Evolutionary conservation across 1,140 invertebrate genomes (phyloP).

Genomic region (Neodiprion fabricii): DNA sequence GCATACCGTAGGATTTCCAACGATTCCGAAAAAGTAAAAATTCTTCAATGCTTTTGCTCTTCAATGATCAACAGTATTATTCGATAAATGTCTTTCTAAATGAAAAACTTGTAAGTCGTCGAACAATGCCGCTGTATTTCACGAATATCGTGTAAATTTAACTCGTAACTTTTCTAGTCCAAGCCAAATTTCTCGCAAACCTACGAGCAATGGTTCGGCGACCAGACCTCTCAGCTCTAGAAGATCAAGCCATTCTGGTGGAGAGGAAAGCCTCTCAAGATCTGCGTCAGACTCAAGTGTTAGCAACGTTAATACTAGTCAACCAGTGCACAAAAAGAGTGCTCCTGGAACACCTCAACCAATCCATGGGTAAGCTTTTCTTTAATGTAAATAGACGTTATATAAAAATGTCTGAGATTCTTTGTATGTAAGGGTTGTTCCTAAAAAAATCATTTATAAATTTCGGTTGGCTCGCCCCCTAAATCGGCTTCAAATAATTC

Average conservation of each 20-base stretch:
- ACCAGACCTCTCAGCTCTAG: conserved; percentile 57
- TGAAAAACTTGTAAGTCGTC: neutral
- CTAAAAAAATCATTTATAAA: neutral
- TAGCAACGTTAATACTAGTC: conserved; percentile 69
- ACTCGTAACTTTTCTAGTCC: conserved; percentile 44
- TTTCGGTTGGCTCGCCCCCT: neutral
- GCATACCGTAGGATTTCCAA: too few species aligned
- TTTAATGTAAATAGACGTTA: neutral
- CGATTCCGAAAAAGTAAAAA: too few species aligned
- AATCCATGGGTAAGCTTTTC: conserved; percentile 70
- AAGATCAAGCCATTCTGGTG: conserved; percentile 65
- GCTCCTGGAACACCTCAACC: conserved; percentile 76
- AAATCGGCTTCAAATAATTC: too few species aligned
- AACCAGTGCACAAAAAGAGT: conserved; percentile 64
- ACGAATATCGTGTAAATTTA: too few species aligned
- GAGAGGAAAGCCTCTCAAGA: conserved; percentile 85
- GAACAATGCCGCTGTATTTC: neutral
- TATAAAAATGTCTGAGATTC: too few species aligned
- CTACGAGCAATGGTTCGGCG: conserved; percentile 58
- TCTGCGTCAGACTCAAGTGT: conserved; percentile 90
- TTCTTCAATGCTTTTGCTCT: too few species aligned
- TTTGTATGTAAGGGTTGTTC: neutral
- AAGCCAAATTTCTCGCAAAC: conserved; percentile 57
- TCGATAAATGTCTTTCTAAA: conserved; percentile 5
- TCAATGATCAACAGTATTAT: conserved; percentile 11